Percentiles rank a stretch among this genome's conserved stretches.
phyloP scores from a whole-genome alignment of 2,113 vertebrate species.

The Psilopsiagon aymara region DNA sequence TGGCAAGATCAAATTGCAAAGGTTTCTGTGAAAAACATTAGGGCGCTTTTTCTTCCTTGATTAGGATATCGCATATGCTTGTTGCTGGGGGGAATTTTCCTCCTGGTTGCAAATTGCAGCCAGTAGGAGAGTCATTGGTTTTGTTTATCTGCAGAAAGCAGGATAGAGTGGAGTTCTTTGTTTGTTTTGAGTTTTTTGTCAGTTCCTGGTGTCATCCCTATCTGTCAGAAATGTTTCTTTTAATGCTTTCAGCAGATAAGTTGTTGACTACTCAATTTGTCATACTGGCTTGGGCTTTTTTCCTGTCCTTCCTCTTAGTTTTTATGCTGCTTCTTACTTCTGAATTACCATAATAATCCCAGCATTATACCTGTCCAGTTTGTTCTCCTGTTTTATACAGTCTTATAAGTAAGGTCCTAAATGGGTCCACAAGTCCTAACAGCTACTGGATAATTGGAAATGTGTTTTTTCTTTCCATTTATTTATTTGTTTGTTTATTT shows the following conservation, averaged over 20 bases:
- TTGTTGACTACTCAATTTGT: not conserved
- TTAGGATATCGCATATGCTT: not conserved
- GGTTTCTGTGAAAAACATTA: not conserved
- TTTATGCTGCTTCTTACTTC: not conserved
- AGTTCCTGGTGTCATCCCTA: not conserved
- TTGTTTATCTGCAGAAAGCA: slow-evolving; percentile 28
- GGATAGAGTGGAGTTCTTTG: not conserved
- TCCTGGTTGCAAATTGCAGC: not conserved
- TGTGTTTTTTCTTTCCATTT: not conserved
- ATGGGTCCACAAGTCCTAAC: not conserved
- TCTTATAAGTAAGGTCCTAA: not conserved
- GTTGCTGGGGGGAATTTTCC: slow-evolving; percentile 3
- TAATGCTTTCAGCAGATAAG: not conserved
- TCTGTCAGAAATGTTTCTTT: not conserved
- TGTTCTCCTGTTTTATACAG: not conserved
- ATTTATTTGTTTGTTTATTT: not conserved
- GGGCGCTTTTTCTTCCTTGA: not conserved
- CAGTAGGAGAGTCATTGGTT: not conserved
- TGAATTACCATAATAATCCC: not conserved
- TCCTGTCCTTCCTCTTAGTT: not conserved
- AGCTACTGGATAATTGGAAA: not conserved
- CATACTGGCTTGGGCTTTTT: not conserved
- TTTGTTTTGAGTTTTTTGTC: not conserved
- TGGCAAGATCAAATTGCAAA: not conserved
- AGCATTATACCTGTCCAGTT: not conserved